Evolutionary conservation across 2,113 vertebrate genomes (phyloP), one percentile per base, ranked within the genome.

Genomic region (Muntiacus reevesi): DNA sequence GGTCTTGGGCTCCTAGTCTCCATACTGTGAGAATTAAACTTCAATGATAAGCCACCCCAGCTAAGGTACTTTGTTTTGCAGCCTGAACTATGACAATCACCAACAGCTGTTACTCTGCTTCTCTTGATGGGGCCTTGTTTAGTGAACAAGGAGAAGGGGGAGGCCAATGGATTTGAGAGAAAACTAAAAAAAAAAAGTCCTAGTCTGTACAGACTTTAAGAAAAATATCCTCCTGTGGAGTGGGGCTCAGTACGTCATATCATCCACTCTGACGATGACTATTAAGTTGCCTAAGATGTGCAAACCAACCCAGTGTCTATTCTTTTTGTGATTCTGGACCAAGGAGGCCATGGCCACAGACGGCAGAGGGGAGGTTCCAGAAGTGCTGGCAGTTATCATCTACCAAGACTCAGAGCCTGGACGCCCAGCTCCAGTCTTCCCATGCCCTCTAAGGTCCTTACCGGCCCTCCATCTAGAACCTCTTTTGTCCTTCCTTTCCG

Each of bases 371-470:
- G 43, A 89, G 60, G 79, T n/a, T 81, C 36, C 3, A 13, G 94
- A 74, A 76, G n/a, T 50, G 60, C 40, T 10, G 54, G 25, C 16
- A 19, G n/a, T 60, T 52, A 54, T 60, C 36, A 64, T 15, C 59
- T 28, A 52, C 50, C 54, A 74, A 2, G 28, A 28, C 11, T 86
- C 21, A 36, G 83, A 6, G 52, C 43, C 43, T 54, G 52, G 36
- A 52, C 40, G 33, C n/a, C 45, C 52, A 28, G 55, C 62, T 90
- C 86, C 30, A 5, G 9, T 36, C 52, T 60, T 74, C 47, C 45
- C 57, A 27, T 0, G 0, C 28, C 40, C 23, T 28, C 76, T 62
- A 15, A 4, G 14, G 2, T n/a, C 85, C 57, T 45, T n/a, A 47
- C 30, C 47, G 36, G 12, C 33, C 59, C 64, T 47, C 40, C 27